These are phyloP conservation scores for Drosophila pseudotalamancana DNA, from an alignment of 2,888 invertebrate species.

Conservation along the genomic window DNA sequence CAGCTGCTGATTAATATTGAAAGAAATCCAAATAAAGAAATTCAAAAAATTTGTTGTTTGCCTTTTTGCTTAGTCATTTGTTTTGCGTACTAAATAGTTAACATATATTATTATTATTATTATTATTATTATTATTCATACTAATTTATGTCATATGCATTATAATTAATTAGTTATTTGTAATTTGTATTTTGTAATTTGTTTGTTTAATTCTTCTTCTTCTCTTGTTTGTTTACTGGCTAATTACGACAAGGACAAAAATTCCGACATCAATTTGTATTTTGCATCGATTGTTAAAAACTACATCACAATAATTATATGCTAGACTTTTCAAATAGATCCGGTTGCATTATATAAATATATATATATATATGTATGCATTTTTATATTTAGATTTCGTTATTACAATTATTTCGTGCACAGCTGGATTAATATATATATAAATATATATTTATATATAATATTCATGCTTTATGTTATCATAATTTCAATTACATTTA, in stretches of 20 bases:
- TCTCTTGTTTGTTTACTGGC: constrained; percentile 33
- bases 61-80: constrained; percentile 51
- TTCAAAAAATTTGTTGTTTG: constrained; percentile 16
- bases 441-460: constrained; percentile 33
- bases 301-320: constrained; percentile 84
- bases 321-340: constrained; percentile 73
- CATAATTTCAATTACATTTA: constrained; percentile 33
- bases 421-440: constrained; percentile 54
- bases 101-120: constrained; percentile 39
- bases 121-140: constrained; percentile 39
- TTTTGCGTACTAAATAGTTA: constrained; percentile 68
- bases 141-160: constrained; percentile 26
- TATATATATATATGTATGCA: constrained; percentile 19
- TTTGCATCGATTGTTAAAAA: constrained; percentile 65
- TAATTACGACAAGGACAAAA: constrained; percentile 69
- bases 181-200: constrained; percentile 23
- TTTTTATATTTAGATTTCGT: constrained; percentile 18
- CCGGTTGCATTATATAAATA: constrained; percentile 10
- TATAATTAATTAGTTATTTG: constrained; percentile 45
- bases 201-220: constrained; percentile 31
- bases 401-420: constrained; percentile 56
- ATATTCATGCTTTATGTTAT: constrained; percentile 36
- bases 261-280: constrained; percentile 43
- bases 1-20: constrained; percentile 39
- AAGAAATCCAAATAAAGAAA: constrained; percentile 26